phyloP scores from a whole-genome alignment of 1,140 invertebrate genomes.

The Notospermus geniculatus region DNA sequence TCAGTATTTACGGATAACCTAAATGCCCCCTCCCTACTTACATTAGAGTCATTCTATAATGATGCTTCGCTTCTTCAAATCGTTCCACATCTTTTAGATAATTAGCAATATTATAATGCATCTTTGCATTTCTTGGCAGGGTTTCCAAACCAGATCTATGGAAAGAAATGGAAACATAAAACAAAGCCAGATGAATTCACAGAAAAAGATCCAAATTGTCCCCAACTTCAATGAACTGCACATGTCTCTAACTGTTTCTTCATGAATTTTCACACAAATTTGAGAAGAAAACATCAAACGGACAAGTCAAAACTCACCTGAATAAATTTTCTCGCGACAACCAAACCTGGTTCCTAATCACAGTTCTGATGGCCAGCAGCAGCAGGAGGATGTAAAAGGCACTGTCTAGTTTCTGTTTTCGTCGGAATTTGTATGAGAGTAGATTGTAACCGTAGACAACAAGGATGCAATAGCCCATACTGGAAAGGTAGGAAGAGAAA shows the following conservation, averaged over 20 bases:
- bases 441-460: constrained; percentile 61
- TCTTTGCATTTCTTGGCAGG: constrained; percentile 82
- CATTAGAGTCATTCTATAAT: constrained; percentile 79
- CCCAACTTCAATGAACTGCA: too few relatives aligned
- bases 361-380: constrained; percentile 65
- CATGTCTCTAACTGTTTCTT: too few relatives aligned
- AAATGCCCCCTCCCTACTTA: too few relatives aligned
- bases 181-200: neutral
- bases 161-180: constrained; percentile 29
- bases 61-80: constrained; percentile 69
- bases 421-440: constrained; percentile 59
- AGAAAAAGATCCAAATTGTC: too few relatives aligned
- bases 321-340: constrained; percentile 67
- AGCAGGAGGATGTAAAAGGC: constrained; percentile 56
- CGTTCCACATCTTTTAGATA: constrained; percentile 72
- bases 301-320: constrained; percentile 43
- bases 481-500: constrained; percentile 49
- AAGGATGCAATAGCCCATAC: constrained; percentile 92
- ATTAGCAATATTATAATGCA: constrained; percentile 90
- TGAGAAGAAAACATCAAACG: too few relatives aligned
- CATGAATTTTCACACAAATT: too few relatives aligned
- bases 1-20: too few relatives aligned
- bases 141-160: constrained; percentile 78
- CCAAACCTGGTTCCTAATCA: constrained; percentile 75
- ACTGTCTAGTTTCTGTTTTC: constrained; percentile 60